Conservation (phyloP, 2,888 invertebrate genomes). For the Andrena praecox region DNA sequence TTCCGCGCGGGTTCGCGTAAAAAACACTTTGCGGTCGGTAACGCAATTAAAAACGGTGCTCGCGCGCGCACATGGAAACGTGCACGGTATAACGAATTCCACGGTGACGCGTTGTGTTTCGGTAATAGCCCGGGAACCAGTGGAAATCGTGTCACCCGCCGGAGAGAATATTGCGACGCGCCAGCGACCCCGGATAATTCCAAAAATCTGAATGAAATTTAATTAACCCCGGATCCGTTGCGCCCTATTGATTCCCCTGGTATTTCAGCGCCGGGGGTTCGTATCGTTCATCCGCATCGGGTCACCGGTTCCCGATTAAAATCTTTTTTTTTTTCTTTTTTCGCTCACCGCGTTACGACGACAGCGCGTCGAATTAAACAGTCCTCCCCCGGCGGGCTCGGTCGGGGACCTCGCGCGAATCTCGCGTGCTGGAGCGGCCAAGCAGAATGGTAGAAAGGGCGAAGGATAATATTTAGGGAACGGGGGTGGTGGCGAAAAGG, state of each 20-base stretch:
- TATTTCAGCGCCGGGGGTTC: conserved; percentile 32
- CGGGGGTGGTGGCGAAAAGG: neutral
- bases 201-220: conserved; percentile 69
- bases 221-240: conserved; percentile 62
- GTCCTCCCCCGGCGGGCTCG: too few relatives aligned
- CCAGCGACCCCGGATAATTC: conserved; percentile 55
- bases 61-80: conserved; percentile 30
- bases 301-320: conserved; percentile 48
- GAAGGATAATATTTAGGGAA: neutral
- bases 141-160: conserved; percentile 66
- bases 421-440: neutral
- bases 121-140: conserved; percentile 49
- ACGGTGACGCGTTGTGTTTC: conserved; percentile 56
- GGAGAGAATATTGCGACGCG: conserved; percentile 34
- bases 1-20: conserved; percentile 32
- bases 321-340: conserved; percentile 37
- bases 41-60: conserved; percentile 52
- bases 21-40: conserved; percentile 52
- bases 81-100: conserved; percentile 58
- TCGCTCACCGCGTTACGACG: neutral
- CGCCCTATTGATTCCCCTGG: conserved; percentile 63
- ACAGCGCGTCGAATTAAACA: neutral
- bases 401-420: neutral
- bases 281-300: conserved; percentile 28
- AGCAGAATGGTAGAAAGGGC: neutral